These are phyloP conservation scores for Chitala chitala DNA, from an alignment of 2,113 vertebrate species.

Conservation along the genomic window DNA sequence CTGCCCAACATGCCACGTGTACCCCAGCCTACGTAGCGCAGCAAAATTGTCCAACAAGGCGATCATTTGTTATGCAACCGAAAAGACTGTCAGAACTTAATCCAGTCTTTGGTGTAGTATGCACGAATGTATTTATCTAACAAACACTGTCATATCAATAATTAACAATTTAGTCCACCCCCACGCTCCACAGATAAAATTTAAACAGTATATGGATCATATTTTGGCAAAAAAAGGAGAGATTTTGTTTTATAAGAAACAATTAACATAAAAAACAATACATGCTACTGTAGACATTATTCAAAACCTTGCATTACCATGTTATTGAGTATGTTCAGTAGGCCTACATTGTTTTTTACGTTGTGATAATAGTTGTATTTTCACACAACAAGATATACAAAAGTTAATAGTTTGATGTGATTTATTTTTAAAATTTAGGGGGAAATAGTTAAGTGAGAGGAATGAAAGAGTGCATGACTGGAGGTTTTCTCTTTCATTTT, in stretches of 20 bases:
- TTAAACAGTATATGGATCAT: neutral
- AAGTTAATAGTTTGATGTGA: too few species aligned
- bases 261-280: too few species aligned
- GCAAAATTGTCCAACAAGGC: neutral
- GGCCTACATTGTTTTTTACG: too few species aligned
- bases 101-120: neutral
- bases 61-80: neutral
- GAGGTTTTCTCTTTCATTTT: too few species aligned
- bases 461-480: too few species aligned
- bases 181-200: neutral
- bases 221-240: neutral
- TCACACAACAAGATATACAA: too few species aligned
- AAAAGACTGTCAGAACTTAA: neutral
- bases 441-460: too few species aligned
- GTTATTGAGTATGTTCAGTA: too few species aligned
- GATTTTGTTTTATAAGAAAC: neutral
- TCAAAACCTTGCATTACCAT: too few species aligned
- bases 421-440: too few species aligned
- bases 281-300: too few species aligned
- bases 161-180: neutral
- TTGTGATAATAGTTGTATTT: too few species aligned
- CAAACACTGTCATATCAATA: neutral
- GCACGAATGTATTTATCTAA: neutral
- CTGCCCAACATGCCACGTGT: neutral
- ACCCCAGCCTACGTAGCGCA: neutral